Base-by-base conservation (phyloP, 1,140 invertebrate species). In the Cheumatopsyche charites region DNA sequence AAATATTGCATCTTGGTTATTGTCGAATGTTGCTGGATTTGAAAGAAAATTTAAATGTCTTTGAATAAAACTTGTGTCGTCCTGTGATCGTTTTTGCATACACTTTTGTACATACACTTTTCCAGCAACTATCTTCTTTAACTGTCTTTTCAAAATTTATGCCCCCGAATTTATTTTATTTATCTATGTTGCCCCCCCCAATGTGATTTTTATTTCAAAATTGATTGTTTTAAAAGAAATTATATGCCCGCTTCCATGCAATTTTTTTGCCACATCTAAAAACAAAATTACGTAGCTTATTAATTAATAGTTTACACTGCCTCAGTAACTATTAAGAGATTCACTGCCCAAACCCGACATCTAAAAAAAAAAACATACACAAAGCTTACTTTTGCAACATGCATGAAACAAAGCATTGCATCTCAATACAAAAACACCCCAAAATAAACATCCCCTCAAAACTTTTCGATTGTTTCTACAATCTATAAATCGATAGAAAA, bases 191-290 rank as follows among this genome's bases (percentile, higher is more conserved):
- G n/a, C n/a, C n/a, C n/a, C n/a, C n/a, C n/a, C n/a, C n/a, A n/a
- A n/a, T n/a, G n/a, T n/a, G n/a, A n/a, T n/a, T n/a, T n/a, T n/a
- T n/a, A n/a, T n/a, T n/a, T n/a, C n/a, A n/a, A n/a, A n/a, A n/a
- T 36, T 36, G 3, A 36, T 36, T 4, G 3, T 36, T 36, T 36
- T 36, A 36, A 3, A 9, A 36, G 9, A 36, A 52, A 47, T 17
- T 17, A 19, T 19, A n/a, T 17, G 15, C 13, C 47, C 47, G 47
- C 47, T 52, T 52, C 47, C 19, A 52, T 17, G 47, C 47, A 52
- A 52, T 52, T 52, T 52, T 47, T 52, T 52, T 52, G 47, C 47
- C 19, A 17, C 15, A 52, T 17, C 19, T 19, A 52, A 52, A n/a
- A 52, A 5, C 19, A 17, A 52, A 52, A 52, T 52, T 52, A 17